Conservation (phyloP, 2,888 invertebrate species). For the Erannis defoliaria region DNA sequence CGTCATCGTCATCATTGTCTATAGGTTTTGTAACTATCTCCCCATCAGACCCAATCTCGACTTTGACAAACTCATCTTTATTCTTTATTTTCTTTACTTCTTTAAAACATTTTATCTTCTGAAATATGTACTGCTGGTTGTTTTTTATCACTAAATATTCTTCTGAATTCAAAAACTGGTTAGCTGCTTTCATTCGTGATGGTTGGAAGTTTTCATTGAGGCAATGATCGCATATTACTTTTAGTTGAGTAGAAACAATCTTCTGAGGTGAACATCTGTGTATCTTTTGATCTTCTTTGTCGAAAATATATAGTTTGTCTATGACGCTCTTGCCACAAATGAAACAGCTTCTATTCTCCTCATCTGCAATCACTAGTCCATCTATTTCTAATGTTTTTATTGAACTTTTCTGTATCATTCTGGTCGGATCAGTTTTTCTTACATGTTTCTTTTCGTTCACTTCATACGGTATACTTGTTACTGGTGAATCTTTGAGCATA, state of each 20-base stretch:
- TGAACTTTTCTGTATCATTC: constrained; percentile 67
- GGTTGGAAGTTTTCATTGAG: constrained; percentile 72
- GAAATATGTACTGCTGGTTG: constrained; percentile 80
- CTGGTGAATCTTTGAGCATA: constrained; percentile 81
- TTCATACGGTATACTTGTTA: constrained; percentile 70
- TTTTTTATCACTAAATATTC: constrained; percentile 79
- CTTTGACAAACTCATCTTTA: constrained; percentile 71
- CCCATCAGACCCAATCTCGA: constrained; percentile 78
- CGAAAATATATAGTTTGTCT: constrained; percentile 77
- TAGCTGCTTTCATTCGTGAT: constrained; percentile 69
- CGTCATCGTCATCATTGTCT: constrained; percentile 61
- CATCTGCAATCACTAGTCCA: constrained; percentile 62
- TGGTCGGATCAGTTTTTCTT: constrained; percentile 76
- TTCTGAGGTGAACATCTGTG: constrained; percentile 73
- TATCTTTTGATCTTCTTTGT: constrained; percentile 78
- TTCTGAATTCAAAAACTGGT: constrained; percentile 69
- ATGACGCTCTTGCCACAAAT: constrained; percentile 73
- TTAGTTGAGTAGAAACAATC: constrained; percentile 69
- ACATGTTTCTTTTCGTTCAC: constrained; percentile 71
- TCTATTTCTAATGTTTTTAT: constrained; percentile 65
- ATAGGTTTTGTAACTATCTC: constrained; percentile 72
- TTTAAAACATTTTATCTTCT: constrained; percentile 64
- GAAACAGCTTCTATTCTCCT: constrained; percentile 71
- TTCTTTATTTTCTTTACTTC: constrained; percentile 48
- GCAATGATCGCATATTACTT: constrained; percentile 76